phyloP scores from a whole-genome alignment of 2,797 vertebrate species.

The Rhincodon typus region DNA sequence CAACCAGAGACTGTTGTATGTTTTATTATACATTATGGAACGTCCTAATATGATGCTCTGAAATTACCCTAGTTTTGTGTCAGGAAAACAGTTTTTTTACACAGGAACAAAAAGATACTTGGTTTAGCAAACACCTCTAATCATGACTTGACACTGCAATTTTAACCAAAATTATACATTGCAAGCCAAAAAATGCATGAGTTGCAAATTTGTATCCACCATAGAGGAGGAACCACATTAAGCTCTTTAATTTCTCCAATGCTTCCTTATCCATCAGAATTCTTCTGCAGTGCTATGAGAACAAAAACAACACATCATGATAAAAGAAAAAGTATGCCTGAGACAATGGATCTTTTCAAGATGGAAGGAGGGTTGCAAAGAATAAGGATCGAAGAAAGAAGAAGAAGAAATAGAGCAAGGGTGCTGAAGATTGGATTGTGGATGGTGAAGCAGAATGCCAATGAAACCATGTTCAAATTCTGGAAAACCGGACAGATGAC shows the following conservation, averaged over 20 bases:
- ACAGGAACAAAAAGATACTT: neutral
- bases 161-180: neutral
- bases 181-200: neutral
- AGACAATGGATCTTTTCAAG: neutral
- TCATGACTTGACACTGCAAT: neutral
- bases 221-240: neutral
- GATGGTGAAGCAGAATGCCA: neutral
- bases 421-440: neutral
- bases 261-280: neutral
- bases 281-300: neutral
- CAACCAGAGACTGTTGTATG: neutral
- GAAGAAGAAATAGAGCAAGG: neutral
- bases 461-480: neutral
- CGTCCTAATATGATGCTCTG: neutral
- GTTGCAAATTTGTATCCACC: neutral
- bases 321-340: neutral
- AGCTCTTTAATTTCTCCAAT: neutral
- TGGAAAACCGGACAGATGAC: neutral
- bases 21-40: slow-evolving; percentile 26
- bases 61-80: neutral
- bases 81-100: neutral
- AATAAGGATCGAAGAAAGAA: neutral
- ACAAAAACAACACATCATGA: neutral
- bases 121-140: neutral
- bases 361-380: neutral